These are phyloP conservation scores for Pampusana beccarii DNA, from an alignment of 2,113 vertebrate genomes.

Conservation along the genomic window DNA sequence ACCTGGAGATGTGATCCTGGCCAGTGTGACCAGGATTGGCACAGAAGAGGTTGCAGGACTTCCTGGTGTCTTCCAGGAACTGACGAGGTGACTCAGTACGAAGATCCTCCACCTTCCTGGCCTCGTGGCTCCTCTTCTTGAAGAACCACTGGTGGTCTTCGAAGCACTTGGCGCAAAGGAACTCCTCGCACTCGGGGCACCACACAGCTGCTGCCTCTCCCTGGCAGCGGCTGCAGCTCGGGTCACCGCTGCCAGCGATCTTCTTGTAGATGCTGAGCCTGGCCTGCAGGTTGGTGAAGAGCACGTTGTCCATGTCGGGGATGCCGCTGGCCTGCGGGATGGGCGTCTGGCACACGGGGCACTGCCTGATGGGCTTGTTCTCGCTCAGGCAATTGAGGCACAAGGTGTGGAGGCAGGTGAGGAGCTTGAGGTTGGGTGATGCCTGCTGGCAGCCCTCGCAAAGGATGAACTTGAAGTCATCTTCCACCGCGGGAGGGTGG, in stretches of 20 bases:
- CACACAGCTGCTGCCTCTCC: not conserved
- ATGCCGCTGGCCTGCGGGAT: rapidly evolving
- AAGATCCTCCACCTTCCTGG: constrained; percentile 44
- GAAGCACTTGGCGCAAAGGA: constrained; percentile 63
- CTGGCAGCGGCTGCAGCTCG: constrained; percentile 51
- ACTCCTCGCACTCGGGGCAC: constrained; percentile 64
- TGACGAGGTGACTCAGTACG: not conserved
- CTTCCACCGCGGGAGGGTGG: rapidly evolving
- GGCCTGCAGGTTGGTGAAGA: constrained; percentile 63
- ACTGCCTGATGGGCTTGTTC: not conserved
- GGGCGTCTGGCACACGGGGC: constrained; percentile 22
- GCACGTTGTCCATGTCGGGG: not conserved
- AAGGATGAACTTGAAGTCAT: constrained; percentile 63
- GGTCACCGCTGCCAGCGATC: not conserved
- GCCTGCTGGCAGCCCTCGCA: constrained; percentile 54
- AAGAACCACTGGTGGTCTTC: constrained; percentile 75
- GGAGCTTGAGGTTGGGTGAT: constrained; percentile 65
- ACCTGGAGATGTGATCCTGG: constrained; percentile 31
- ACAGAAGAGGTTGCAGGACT: constrained; percentile 72
- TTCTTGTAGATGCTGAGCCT: constrained; percentile 16
- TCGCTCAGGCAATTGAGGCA: constrained; percentile 41
- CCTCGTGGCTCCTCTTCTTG: constrained; percentile 63
- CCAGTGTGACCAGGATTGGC: constrained; percentile 40
- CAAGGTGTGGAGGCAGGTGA: constrained; percentile 67
- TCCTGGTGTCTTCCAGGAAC: constrained; percentile 61